These are phyloP conservation scores for Lophius americanus DNA, from an alignment of 2,797 vertebrate genomes.

Conservation along the genomic window DNA sequence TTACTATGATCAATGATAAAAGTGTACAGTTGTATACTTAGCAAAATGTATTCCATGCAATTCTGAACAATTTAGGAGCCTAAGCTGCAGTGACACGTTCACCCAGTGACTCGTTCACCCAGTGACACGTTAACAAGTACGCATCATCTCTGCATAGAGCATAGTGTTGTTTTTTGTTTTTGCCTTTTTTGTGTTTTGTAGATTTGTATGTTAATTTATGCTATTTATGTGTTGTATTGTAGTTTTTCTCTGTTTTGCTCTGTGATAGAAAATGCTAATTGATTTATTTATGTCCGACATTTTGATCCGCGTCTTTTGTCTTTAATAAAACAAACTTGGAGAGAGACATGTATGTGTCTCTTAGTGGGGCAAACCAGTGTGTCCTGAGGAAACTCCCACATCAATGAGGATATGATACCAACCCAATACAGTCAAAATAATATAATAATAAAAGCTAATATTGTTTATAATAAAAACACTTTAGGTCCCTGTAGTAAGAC, in stretches of 20 bases:
- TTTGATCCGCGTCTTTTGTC: too few relatives aligned
- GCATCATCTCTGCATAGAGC: too few relatives aligned
- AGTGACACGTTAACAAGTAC: not conserved
- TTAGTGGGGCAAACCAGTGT: not conserved
- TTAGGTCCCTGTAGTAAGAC: too few relatives aligned
- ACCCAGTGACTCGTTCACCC: not conserved
- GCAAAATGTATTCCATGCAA: constrained; percentile 1
- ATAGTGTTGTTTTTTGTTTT: too few relatives aligned
- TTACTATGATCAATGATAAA: constrained; percentile 1
- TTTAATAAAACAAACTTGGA: too few relatives aligned
- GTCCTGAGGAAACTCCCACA: constrained; percentile 15
- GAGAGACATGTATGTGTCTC: not conserved
- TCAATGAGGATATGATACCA: constrained; percentile 10
- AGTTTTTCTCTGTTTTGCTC: too few relatives aligned
- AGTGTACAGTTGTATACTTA: constrained; percentile 35
- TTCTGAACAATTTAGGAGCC: not conserved
- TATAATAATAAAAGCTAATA: not conserved
- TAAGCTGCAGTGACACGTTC: not conserved
- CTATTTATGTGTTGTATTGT: too few relatives aligned
- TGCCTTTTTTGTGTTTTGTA: too few relatives aligned
- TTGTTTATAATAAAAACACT: not conserved
- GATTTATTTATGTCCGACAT: too few relatives aligned
- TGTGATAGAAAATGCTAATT: too few relatives aligned
- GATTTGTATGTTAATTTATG: too few relatives aligned
- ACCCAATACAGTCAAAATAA: constrained; percentile 3